Base-by-base conservation (phyloP, 2,888 invertebrate genomes). In the Tenthredo livida region DNA sequence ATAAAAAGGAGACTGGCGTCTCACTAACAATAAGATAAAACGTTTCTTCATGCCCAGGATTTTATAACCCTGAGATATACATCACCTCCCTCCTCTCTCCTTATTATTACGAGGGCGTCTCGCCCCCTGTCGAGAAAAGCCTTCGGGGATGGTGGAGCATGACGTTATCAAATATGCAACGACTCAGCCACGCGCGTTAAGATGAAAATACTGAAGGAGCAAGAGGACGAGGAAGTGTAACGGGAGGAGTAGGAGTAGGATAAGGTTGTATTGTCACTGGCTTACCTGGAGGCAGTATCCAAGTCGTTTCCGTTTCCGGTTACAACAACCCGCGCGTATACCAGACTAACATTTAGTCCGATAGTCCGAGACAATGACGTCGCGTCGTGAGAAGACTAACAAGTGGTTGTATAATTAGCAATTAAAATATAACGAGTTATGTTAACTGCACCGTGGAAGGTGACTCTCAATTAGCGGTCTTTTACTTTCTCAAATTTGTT, bases 101-200 rank as follows among this genome's bases (percentile, higher is more conserved):
- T 50, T 50, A 54, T 40, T 77, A 54, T 54, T 54, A 15, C 50
- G 33, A 33, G 33, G 50, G 29, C 50, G 77, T 54, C 54, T 54
- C 50, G 29, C 54, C 54, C 29, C 50, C 29, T 77, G 77, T 77
- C n/a, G 77, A 77, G 77, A 33, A 70, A 12, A 73, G 33, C 80
- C 58, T 54, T 80, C 61, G 40, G 80, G 80, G 40, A 80, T 80
- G 58, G 50, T 61, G 58, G 61, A 80, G 86, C 87, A 87, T 85
- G 85, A 90, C 87, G 88, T 85, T 88, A 89, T 89, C 89, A 89
- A 89, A 89, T 88, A 88, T 88, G 83, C 67, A 77, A 61, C 84
- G 84, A 43, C 84, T 21, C 72, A 29, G 77, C 50, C 54, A 33
- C 58, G 40, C 61, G 58, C 61, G 58, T 80, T 40, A 37, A 80